Conservation (phyloP, 2,888 invertebrate species). For the Ethmia dodecea region DNA sequence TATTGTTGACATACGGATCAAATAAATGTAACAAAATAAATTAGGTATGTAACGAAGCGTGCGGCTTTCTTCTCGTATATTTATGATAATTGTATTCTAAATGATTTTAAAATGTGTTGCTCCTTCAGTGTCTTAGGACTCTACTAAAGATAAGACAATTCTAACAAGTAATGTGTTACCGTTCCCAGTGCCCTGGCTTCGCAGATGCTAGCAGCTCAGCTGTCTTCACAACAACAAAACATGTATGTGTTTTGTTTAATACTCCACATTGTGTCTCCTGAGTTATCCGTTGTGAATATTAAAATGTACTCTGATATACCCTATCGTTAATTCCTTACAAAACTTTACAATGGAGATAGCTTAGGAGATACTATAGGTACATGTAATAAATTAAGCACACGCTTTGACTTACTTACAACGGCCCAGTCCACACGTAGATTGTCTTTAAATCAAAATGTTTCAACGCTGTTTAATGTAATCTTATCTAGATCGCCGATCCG, state of each 20-base stretch:
- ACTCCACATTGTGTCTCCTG: constrained; percentile 46
- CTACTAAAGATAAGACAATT: constrained; percentile 43
- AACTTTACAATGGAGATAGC: constrained; percentile 40
- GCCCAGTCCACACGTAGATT: constrained; percentile 57
- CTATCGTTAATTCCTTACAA: not conserved
- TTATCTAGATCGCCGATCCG: constrained; percentile 68
- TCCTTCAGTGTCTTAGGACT: constrained; percentile 27
- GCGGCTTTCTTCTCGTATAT: constrained; percentile 40
- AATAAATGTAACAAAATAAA: no score
- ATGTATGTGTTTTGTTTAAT: constrained; percentile 87
- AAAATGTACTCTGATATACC: not conserved
- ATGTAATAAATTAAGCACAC: constrained; percentile 70
- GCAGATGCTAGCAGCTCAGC: constrained; percentile 96
- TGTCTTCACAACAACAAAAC: constrained; percentile 95
- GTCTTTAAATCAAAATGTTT: constrained; percentile 76
- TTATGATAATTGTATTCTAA: not conserved
- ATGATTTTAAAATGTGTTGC: constrained; percentile 22
- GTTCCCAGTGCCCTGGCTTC: constrained; percentile 97
- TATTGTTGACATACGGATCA: no score
- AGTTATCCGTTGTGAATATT: constrained; percentile 20
- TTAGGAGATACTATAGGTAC: constrained; percentile 54
- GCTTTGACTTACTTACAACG: constrained; percentile 56
- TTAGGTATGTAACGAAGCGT: constrained; percentile 40
- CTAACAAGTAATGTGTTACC: constrained; percentile 75
- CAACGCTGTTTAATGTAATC: constrained; percentile 72